Evolutionary conservation across 2,888 invertebrate genomes (phyloP).

Genomic region (Folsomia candida): DNA sequence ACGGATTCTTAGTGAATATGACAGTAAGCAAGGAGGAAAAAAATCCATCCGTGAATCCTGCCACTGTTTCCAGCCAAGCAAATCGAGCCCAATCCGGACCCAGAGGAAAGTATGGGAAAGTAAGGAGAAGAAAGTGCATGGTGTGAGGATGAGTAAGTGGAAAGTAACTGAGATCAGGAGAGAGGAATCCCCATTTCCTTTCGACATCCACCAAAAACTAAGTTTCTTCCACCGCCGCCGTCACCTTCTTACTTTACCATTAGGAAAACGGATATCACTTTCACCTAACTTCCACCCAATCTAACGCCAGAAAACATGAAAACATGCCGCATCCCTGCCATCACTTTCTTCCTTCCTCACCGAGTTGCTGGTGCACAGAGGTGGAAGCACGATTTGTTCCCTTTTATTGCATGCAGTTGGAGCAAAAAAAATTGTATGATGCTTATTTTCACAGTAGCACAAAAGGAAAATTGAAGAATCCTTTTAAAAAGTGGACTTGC

Average conservation of each 20-base stretch:
- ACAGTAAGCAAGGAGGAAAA: too few relatives aligned
- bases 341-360: constrained; percentile 32
- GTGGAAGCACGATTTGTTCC: background rate
- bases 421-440: too few relatives aligned
- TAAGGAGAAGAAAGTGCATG: background rate
- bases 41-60: background rate
- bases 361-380: background rate
- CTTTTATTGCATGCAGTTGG: background rate
- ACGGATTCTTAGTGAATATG: too few relatives aligned
- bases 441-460: too few relatives aligned
- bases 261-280: constrained; percentile 46
- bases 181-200: background rate
- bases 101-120: background rate
- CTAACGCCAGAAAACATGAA: constrained; percentile 29
- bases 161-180: too few relatives aligned
- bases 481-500: too few relatives aligned
- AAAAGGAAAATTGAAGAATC: too few relatives aligned
- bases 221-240: background rate
- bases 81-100: background rate
- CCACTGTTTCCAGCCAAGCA: background rate
- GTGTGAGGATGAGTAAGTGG: background rate
- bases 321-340: too few relatives aligned
- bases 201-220: background rate
- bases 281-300: constrained; percentile 47
- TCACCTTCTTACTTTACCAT: constrained; percentile 3